These are phyloP conservation scores for Diabrotica virgifera DNA, from an alignment of 1,140 invertebrate species.

Conservation along the genomic window DNA sequence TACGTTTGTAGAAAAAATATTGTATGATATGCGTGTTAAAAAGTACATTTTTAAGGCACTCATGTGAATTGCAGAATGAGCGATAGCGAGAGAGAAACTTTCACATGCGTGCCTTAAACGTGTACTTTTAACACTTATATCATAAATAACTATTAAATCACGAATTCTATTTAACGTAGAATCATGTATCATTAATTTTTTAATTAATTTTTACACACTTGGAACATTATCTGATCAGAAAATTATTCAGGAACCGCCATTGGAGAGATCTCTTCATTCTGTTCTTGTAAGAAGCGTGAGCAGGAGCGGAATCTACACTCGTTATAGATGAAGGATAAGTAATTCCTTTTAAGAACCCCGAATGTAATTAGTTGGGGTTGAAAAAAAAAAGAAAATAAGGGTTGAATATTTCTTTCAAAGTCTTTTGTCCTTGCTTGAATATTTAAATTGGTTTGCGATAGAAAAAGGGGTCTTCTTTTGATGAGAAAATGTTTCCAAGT, in stretches of 20 bases:
- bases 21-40: no score
- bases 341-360: slow-evolving; percentile 35
- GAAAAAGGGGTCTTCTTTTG: slow-evolving; percentile 1
- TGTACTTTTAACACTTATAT: no score
- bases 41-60: no score
- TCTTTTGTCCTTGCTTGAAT: slow-evolving; percentile 21
- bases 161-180: no score
- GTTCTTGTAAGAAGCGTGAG: slow-evolving; percentile 19
- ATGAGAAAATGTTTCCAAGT: neutral
- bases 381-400: slow-evolving; percentile 41
- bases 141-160: no score
- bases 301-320: slow-evolving; percentile 18
- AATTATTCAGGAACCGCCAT: neutral
- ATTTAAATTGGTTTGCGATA: slow-evolving; percentile 11
- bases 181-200: no score
- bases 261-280: slow-evolving; percentile 15
- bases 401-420: slow-evolving; percentile 34
- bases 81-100: no score
- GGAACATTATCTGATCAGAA: neutral
- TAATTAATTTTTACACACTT: no score
- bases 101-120: no score
- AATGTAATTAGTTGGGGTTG: slow-evolving; percentile 42
- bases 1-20: no score
- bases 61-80: no score
- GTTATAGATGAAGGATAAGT: slow-evolving; percentile 33